Evolutionary conservation across 1,140 invertebrate genomes (phyloP).

Genomic region (Bemisia tabaci): DNA sequence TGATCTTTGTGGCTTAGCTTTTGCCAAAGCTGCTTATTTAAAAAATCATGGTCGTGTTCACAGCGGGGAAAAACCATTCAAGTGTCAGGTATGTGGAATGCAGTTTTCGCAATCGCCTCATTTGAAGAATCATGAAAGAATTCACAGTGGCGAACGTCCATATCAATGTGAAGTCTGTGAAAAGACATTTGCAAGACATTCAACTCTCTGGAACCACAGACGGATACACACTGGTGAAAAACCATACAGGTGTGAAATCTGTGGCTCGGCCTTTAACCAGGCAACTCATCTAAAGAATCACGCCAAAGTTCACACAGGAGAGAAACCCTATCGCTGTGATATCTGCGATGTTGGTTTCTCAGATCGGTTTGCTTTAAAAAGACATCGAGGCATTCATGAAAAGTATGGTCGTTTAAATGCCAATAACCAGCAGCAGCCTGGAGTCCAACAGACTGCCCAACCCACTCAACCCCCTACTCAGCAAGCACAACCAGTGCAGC

Average conservation of each 20-base stretch:
- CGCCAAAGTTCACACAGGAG: slow-evolving; percentile 42
- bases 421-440: slow-evolving; percentile 24
- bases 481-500: background rate
- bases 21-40: slow-evolving; percentile 78
- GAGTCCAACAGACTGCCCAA: no score
- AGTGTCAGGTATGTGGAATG: slow-evolving; percentile 75
- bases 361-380: slow-evolving; percentile 61
- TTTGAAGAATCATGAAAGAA: slow-evolving; percentile 82
- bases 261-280: slow-evolving; percentile 70
- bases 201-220: slow-evolving; percentile 78
- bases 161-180: slow-evolving; percentile 86
- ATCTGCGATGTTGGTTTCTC: slow-evolving; percentile 77
- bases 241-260: slow-evolving; percentile 70
- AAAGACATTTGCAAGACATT: slow-evolving; percentile 74
- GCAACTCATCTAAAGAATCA: slow-evolving; percentile 78
- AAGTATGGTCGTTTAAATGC: slow-evolving; percentile 48
- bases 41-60: slow-evolving; percentile 84
- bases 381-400: slow-evolving; percentile 61
- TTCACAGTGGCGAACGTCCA: slow-evolving; percentile 77
- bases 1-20: slow-evolving; percentile 82
- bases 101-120: slow-evolving; percentile 79
- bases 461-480: background rate
- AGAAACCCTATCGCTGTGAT: slow-evolving; percentile 43
- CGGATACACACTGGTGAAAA: slow-evolving; percentile 90
- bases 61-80: slow-evolving; percentile 64